Evolutionary conservation across 2,113 vertebrate genomes (phyloP), one percentile per base, ranked within the genome.

Genomic region (Rhinoderma darwinii): DNA sequence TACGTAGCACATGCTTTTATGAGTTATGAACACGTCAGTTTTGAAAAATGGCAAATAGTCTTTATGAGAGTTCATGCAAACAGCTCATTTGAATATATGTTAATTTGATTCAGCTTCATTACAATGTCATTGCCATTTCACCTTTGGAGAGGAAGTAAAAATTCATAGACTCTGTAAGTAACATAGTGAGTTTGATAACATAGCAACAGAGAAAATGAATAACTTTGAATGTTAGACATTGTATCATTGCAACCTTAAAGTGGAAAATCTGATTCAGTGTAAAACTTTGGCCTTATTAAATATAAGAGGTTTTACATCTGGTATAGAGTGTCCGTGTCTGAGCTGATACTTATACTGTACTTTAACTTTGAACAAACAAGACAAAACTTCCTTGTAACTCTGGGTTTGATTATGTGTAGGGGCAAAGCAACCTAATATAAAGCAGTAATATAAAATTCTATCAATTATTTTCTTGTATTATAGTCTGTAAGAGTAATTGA

Each of bases 61-160:
- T 63, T 82, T 82, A 82, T 82, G 79, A 63, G 73, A 50, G 84
- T 84, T 75, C 83, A 84, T 84, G 83, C 83, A 76, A 84, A 84
- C 72, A 76, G 72, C 72, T 25, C 44, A 43, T 84, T 84, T 76
- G 59, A 76, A 56, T 84, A 54, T 84, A 84, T 84, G 83, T 73
- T 76, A 76, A 84, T 85, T 18, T 50, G 47, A 85, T 66, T n/a
- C 74, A 17, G 39, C 74, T 77, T 85, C 51, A 85, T 85, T 85
- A 63, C 54, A 59, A 78, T 85, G 54, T n/a, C 84, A 59, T 59
- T 59, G 72, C 35, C 43, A 37, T 32, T 51, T 83, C 66, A 83
- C 79, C 81, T 83, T 63, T 68, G 63, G 81, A 70, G 63, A 27
- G 39, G 79, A 79, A 82, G 39, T 63, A 2, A 73, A 35, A 27